Evolutionary conservation across 1,140 invertebrate species (phyloP), one percentile per base, ranked within the genome.

Genomic region (Bathynomus jamesi): DNA sequence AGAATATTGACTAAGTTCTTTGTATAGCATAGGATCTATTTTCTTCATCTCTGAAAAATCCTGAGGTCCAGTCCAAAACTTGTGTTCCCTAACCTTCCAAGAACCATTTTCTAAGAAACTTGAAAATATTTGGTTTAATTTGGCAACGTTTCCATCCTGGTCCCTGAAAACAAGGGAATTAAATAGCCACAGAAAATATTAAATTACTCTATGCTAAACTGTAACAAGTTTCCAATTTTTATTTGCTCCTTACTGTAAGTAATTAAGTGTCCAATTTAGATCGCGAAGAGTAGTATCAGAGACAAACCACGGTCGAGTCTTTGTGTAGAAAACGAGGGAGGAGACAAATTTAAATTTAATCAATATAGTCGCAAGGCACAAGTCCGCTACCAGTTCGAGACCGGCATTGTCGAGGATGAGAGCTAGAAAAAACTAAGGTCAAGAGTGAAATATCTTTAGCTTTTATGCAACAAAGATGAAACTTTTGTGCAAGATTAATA

Each of bases 241-340:
- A n/a, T n/a, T n/a, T n/a, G n/a, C n/a, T n/a, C n/a, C 72, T 73
- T 27, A 85, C 76, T 71, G 83, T 65, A 72, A 66, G 64, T 30
- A 72, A 21, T 84, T 69, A n/a, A 87, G 72, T 0, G 86, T 86
- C 88, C 89, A 95, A 76, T 86, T 76, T 65, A 96, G 89, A 84
- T 99, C 96, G 5, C 82, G 78, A 24, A 77, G 77, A 7, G 88
- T 93, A 0, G 90, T 90, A 82, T 99, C 97, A 10, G 96, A 99
- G 1, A 99, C 88, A 82, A 93, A 99, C 97, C 97, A 99, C 0
- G 96, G 96, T 76, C 94, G 89, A 10, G 85, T 83, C 85, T 99
- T 99, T 0, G 90, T 88, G 81, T 96, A 89, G 78, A 99, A 91
- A 69, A 89, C 83, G 60, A 99, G 84, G 82, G 86, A 87, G 30